Evolutionary conservation across 1,140 invertebrate species (phyloP).

Genomic region (Aphelinus certus): DNA sequence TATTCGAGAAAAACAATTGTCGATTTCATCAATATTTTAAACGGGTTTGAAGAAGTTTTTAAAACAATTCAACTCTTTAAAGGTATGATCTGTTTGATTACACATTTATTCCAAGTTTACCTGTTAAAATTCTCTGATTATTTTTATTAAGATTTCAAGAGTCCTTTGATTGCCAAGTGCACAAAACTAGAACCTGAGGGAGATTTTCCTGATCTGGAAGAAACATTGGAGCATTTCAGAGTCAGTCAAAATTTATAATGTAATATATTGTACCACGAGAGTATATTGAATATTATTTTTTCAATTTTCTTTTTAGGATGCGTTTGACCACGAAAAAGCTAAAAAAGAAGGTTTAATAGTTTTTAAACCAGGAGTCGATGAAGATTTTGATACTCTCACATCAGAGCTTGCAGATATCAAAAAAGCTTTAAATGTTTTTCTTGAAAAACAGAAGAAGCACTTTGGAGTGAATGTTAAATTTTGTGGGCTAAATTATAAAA

Average conservation of each 20-base stretch:
- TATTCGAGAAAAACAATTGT: slow-evolving; percentile 93
- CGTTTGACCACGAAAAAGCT: slow-evolving; percentile 91
- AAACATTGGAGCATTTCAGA: slow-evolving; percentile 84
- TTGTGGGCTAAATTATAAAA: slow-evolving; percentile 87
- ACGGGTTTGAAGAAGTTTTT: slow-evolving; percentile 81
- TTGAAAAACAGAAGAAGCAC: slow-evolving; percentile 75
- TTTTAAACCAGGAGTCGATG: slow-evolving; percentile 85
- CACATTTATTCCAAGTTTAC: slow-evolving; percentile 13
- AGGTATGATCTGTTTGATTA: slow-evolving; percentile 59
- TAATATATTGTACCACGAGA: too few relatives aligned
- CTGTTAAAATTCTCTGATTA: slow-evolving; percentile 32
- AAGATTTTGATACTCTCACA: slow-evolving; percentile 85
- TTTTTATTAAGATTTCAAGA: slow-evolving; percentile 58
- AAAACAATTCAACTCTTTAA: slow-evolving; percentile 73
- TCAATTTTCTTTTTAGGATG: slow-evolving; percentile 65
- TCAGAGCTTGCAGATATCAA: slow-evolving; percentile 76
- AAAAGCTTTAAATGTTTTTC: slow-evolving; percentile 75
- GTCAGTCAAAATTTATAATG: slow-evolving; percentile 60
- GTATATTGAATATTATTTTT: too few relatives aligned
- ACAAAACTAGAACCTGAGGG: slow-evolving; percentile 71
- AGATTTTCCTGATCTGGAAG: slow-evolving; percentile 79
- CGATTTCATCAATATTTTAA: slow-evolving; percentile 83
- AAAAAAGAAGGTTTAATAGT: slow-evolving; percentile 87
- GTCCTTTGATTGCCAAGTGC: slow-evolving; percentile 67
- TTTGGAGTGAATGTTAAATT: slow-evolving; percentile 76